A percentile compares a stretch with the other conserved stretches of the same genome.
phyloP scores from a whole-genome alignment of 2,888 invertebrate genomes.

The Cylloceria caligata region DNA sequence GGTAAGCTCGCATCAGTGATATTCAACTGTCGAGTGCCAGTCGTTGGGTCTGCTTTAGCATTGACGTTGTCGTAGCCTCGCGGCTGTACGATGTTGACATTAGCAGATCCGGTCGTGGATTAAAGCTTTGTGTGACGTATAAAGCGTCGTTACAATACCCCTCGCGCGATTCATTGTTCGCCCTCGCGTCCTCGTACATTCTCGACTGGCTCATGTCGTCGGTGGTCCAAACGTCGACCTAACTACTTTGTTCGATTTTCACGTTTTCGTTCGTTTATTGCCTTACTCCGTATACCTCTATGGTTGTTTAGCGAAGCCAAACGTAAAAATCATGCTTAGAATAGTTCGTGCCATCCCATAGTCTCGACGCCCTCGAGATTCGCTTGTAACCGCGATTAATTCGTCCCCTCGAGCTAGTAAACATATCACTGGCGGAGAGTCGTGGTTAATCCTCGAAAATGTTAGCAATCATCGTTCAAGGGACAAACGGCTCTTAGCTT shows the following conservation, averaged over 20 bases:
- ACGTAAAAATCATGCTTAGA: slow-evolving; percentile 16
- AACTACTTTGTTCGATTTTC: slow-evolving; percentile 79
- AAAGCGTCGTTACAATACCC: slow-evolving; percentile 79
- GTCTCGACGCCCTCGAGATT: background rate
- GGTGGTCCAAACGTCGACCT: slow-evolving; percentile 65
- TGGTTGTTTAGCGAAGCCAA: no score
- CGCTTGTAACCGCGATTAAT: slow-evolving; percentile 31
- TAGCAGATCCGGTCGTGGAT: slow-evolving; percentile 83
- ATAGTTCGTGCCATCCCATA: slow-evolving; percentile 4
- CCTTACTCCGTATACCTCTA: background rate
- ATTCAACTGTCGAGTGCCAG: slow-evolving; percentile 12
- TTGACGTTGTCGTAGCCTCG: slow-evolving; percentile 27
- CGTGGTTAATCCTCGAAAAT: slow-evolving; percentile 26
- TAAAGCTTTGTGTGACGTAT: slow-evolving; percentile 82
- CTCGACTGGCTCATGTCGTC: slow-evolving; percentile 31
- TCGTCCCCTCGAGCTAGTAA: background rate
- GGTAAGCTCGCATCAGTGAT: background rate
- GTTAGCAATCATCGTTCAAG: slow-evolving; percentile 46
- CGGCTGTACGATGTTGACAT: slow-evolving; percentile 81
- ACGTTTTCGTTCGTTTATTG: slow-evolving; percentile 9
- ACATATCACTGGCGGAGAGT: background rate
- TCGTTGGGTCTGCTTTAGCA: slow-evolving; percentile 19
- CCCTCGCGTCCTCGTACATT: slow-evolving; percentile 75
- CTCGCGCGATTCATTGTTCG: slow-evolving; percentile 72
- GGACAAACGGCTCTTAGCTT: background rate